Evolutionary conservation across 2,797 vertebrate species (phyloP), one percentile per base, ranked within the genome.

Genomic region (Vipera latastei): DNA sequence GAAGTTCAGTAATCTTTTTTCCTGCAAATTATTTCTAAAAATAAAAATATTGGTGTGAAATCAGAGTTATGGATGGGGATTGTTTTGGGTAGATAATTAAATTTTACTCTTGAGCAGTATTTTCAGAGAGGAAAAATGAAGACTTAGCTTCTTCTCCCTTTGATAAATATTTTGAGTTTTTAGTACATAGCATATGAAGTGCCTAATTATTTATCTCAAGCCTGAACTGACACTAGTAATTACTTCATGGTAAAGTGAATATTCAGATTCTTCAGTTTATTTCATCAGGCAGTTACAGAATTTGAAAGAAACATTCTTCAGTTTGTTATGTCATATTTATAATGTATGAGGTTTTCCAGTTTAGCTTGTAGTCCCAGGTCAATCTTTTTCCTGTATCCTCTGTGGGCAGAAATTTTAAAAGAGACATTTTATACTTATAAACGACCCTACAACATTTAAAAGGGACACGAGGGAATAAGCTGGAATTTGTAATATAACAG

Each of bases 141-240:
- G n/a, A 73, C 51, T 91, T 86, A 28, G 38, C 60, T 88, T 56
- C 28, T 91, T 78, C 56, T 53, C 9, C 59, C 51, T 78, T 93
- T 88, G 86, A 91, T 91, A 91, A 93, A 93, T 83, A 51, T n/a
- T 63, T 91, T 90, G n/a, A 63, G 38, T 91, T 91, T 65, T 91
- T 91, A 44, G 51, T 91, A 83, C 61, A 26, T 88, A 89, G 69
- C 53, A 89, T 88, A 51, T 20, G 25, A 63, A 91, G 59, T 56
- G 38, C n/a, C 59, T 44, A 59, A 26, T 56, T 93, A 88, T 93
- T 91, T 65, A 65, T 93, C 59, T 89, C 78, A 44, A 83, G 57
- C 51, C 63, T 89, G 63, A 89, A 85, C 57, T 89, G 73, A 85
- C 59, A 61, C 57, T 85, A 51, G 57, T 93, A 78, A 91, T 93